phyloP scores from a whole-genome alignment of 2,888 invertebrate species.

The Malachius bipustulatus region DNA sequence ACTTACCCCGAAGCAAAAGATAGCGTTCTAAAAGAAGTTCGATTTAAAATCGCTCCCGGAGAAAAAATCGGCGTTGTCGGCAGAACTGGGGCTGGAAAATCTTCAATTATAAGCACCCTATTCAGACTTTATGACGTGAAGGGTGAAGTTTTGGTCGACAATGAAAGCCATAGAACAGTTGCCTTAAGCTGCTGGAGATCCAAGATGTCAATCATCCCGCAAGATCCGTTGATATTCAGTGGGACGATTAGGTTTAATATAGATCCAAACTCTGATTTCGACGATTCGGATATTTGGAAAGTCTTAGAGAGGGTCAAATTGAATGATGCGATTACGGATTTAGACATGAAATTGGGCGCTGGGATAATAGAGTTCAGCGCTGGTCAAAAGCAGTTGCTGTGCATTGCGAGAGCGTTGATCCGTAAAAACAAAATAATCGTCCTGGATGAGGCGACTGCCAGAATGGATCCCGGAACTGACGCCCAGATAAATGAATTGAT shows the following conservation, averaged over 20 bases:
- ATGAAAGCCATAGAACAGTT: constrained; percentile 50
- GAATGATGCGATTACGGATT: constrained; percentile 50
- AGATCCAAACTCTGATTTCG: constrained; percentile 69
- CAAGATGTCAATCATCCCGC: constrained; percentile 68
- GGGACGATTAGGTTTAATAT: constrained; percentile 76
- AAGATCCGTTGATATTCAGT: constrained; percentile 72
- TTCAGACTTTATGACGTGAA: constrained; percentile 63
- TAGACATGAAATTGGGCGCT: constrained; percentile 57
- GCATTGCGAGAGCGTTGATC: constrained; percentile 49
- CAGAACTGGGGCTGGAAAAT: constrained; percentile 72
- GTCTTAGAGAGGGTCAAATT: constrained; percentile 69
- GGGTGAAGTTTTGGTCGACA: constrained; percentile 73
- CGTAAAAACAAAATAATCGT: constrained; percentile 33
- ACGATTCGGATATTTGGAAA: constrained; percentile 66
- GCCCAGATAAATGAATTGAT: constrained; percentile 64
- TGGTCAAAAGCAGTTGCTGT: constrained; percentile 52
- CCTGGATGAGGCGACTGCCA: constrained; percentile 65
- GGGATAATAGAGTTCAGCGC: constrained; percentile 38
- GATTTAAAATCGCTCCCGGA: constrained; percentile 50
- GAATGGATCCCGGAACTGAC: constrained; percentile 68
- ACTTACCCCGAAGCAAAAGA: constrained; percentile 59
- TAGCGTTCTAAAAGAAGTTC: constrained; percentile 58
- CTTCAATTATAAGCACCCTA: constrained; percentile 59
- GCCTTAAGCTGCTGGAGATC: constrained; percentile 60
- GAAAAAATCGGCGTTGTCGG: constrained; percentile 69